Conservation (phyloP, 2,113 vertebrate species). For the Pachypanchax playfairii region DNA sequence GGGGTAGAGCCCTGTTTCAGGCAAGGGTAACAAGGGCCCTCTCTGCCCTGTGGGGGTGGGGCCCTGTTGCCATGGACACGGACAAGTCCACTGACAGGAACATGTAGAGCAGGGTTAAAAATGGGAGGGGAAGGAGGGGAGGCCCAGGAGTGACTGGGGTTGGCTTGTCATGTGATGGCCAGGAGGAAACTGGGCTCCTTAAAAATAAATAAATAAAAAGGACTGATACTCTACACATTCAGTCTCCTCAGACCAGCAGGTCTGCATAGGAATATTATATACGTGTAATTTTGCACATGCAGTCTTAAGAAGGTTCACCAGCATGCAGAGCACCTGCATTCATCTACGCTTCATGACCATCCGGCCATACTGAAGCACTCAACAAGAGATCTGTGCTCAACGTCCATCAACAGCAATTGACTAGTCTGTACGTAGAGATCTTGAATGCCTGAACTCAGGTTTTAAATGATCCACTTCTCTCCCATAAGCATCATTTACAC, state of each 20-base stretch:
- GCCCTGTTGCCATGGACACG: constrained; percentile 79
- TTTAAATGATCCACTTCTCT: constrained; percentile 31
- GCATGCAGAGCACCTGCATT: constrained; percentile 20
- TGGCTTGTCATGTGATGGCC: constrained; percentile 70
- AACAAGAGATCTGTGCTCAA: constrained; percentile 23
- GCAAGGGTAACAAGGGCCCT: constrained; percentile 76
- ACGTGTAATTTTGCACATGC: no score
- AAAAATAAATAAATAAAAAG: constrained; percentile 34
- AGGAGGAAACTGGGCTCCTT: constrained; percentile 61
- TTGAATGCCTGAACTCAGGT: constrained; percentile 56
- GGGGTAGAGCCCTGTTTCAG: constrained; percentile 61
- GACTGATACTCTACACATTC: constrained; percentile 42
- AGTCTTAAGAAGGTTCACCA: neutral
- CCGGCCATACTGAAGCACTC: neutral
- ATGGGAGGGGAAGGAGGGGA: constrained; percentile 51
- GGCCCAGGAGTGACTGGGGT: constrained; percentile 55
- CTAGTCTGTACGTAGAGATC: constrained; percentile 44
- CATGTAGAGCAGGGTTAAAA: constrained; percentile 71
- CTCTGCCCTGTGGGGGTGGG: constrained; percentile 77
- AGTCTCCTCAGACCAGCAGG: constrained; percentile 15
- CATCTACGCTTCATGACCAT: neutral
- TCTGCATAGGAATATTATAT: no score
- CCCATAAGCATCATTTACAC: neutral
- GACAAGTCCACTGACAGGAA: constrained; percentile 76
- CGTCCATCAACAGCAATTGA: constrained; percentile 38